Evolutionary conservation across 2,888 invertebrate species (phyloP).

Genomic region (Andrena bucephala): DNA sequence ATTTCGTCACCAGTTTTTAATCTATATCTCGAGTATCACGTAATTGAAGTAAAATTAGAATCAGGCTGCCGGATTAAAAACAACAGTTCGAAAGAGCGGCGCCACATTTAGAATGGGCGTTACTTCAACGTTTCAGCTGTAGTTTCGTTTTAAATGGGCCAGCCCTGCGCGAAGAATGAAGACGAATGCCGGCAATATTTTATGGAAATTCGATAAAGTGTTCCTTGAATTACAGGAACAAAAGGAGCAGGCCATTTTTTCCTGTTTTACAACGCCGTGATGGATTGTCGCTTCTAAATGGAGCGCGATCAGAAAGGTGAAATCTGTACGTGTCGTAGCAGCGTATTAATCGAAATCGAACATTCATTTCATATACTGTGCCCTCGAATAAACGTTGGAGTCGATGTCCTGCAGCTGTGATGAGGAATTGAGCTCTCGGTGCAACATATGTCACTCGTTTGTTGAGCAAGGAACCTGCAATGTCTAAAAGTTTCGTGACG

Average conservation of each 20-base stretch:
- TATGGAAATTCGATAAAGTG: constrained; percentile 52
- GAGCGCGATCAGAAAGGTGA: background rate
- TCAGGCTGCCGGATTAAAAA: constrained; percentile 34
- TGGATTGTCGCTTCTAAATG: constrained; percentile 40
- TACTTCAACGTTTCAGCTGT: constrained; percentile 3
- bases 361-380: constrained; percentile 42
- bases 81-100: constrained; percentile 14
- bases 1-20: constrained; percentile 13
- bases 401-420: constrained; percentile 32
- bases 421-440: constrained; percentile 5
- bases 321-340: constrained; percentile 44
- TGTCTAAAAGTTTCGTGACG: background rate
- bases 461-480: background rate
- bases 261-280: constrained; percentile 31
- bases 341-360: constrained; percentile 44
- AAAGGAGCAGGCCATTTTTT: constrained; percentile 30
- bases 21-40: constrained; percentile 6
- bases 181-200: constrained; percentile 47
- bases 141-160: constrained; percentile 14
- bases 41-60: constrained; percentile 38
- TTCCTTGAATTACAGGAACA: constrained; percentile 47
- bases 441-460: background rate
- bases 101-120: background rate
- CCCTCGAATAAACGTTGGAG: constrained; percentile 28
- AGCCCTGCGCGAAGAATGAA: constrained; percentile 32